Evolutionary conservation across 1,140 invertebrate genomes (phyloP).

Genomic region (Homalodisca vitripennis): DNA sequence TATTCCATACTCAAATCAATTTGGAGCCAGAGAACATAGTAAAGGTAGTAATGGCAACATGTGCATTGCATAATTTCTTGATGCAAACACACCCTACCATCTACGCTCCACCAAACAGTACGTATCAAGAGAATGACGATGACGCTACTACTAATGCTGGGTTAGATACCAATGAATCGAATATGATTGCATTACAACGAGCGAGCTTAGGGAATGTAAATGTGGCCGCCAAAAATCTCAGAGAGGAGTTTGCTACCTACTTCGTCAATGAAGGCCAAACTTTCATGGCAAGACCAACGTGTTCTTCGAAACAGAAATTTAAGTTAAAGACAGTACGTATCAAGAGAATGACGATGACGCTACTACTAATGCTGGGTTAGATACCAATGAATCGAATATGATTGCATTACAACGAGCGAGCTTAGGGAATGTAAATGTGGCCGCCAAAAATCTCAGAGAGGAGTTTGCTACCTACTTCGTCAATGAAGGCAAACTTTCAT

Average conservation of each 20-base stretch:
- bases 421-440: no score
- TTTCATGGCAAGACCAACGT: neutral
- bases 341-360: no score
- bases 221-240: neutral
- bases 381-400: no score
- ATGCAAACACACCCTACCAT: no score
- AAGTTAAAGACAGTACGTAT: no score
- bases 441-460: no score
- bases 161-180: conserved; percentile 8
- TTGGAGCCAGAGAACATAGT: neutral
- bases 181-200: neutral
- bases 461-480: no score
- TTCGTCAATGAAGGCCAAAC: neutral
- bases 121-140: neutral
- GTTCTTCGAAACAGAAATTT: neutral
- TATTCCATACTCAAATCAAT: conserved; percentile 40
- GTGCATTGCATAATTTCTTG: no score
- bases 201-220: neutral
- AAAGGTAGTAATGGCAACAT: neutral
- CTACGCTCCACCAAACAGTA: neutral
- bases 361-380: no score
- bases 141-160: neutral
- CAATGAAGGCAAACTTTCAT: no score
- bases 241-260: neutral
- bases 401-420: no score